These are phyloP conservation scores for Agapornis canus DNA, from an alignment of 2,797 vertebrate species.

Conservation along the genomic window DNA sequence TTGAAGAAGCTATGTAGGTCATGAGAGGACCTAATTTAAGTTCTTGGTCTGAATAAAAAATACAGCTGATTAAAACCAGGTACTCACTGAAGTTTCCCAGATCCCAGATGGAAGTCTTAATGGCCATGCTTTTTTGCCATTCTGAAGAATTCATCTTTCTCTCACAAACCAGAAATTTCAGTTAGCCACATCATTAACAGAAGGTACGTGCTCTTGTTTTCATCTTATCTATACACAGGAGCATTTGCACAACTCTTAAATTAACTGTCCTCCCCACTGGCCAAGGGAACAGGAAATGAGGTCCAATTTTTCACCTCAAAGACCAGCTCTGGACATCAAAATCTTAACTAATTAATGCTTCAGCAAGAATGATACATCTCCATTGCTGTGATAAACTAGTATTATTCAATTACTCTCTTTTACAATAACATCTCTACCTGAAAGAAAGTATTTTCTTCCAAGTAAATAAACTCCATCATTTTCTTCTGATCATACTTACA, in stretches of 20 bases:
- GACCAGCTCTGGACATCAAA: not conserved
- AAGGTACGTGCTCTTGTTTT: not conserved
- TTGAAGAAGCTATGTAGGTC: not conserved
- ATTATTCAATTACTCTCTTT: not conserved
- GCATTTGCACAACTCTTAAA: not conserved
- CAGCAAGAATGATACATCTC: not conserved
- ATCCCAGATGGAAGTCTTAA: slow-evolving; percentile 3
- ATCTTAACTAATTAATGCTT: not conserved
- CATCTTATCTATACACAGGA: not conserved
- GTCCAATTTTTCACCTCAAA: not conserved
- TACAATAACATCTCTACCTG: not conserved
- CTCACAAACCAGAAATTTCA: not conserved
- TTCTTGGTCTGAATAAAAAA: slow-evolving; percentile 4
- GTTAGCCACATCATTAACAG: not conserved
- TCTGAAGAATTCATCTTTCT: not conserved
- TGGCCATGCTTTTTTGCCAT: not conserved
- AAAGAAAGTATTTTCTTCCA: not conserved
- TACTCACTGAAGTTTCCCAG: not conserved
- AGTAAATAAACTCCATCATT: not conserved
- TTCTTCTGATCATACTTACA: not conserved
- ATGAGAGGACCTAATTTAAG: slow-evolving; percentile 34
- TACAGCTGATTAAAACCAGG: slow-evolving; percentile 35
- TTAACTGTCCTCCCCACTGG: not conserved
- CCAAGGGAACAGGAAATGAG: not conserved
- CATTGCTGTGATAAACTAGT: not conserved